These are phyloP conservation scores for Eupithecia insigniata DNA, from an alignment of 2,888 invertebrate genomes.

Conservation along the genomic window DNA sequence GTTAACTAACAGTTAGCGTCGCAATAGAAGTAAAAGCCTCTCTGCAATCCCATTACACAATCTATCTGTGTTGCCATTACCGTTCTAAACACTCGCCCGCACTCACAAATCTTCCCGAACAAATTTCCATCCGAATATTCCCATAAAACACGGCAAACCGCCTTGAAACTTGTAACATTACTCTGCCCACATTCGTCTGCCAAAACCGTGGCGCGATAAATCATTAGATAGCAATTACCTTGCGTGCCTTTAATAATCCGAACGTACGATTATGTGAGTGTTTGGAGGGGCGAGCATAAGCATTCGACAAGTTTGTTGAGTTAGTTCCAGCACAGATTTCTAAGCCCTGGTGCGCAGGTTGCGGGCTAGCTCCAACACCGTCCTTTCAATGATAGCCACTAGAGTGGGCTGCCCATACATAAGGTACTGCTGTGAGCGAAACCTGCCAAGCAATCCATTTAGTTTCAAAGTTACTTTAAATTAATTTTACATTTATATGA, in stretches of 20 bases:
- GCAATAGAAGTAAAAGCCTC: constrained; percentile 3
- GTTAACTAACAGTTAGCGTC: background rate
- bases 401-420: no score
- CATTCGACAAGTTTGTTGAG: background rate
- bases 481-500: no score
- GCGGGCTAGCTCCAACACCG: no score
- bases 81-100: constrained; percentile 10
- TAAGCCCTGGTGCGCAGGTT: no score
- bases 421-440: no score
- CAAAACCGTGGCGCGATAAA: constrained; percentile 42
- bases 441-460: no score
- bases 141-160: constrained; percentile 33
- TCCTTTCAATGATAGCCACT: no score
- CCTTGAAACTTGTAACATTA: constrained; percentile 37
- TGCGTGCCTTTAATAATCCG: constrained; percentile 51
- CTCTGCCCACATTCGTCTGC: constrained; percentile 38
- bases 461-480: no score
- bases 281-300: constrained; percentile 5
- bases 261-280: constrained; percentile 43
- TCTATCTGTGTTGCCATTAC: constrained; percentile 8
- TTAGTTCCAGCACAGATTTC: no score
- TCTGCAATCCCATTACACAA: constrained; percentile 6
- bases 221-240: constrained; percentile 53
- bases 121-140: constrained; percentile 26
- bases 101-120: constrained; percentile 15